phyloP scores from a whole-genome alignment of 2,113 vertebrate species.

The Copsychus sechellarum region DNA sequence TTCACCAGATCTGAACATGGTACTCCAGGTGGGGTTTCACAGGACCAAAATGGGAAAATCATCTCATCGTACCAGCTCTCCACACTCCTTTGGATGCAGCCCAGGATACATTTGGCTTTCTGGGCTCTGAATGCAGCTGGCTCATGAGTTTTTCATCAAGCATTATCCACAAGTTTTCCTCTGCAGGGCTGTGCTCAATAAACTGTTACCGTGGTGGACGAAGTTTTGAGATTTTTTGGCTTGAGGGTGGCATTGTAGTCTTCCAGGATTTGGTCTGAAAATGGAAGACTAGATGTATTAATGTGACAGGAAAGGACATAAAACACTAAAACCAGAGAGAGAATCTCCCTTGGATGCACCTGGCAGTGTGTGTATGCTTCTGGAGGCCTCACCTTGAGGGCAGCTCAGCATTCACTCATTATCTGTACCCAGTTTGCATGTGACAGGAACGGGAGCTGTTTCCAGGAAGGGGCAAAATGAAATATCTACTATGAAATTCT shows the following conservation, averaged over 20 bases:
- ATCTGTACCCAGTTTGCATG: accelerated
- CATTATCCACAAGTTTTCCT: not conserved
- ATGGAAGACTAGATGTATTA: not conserved
- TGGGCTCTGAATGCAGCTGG: not conserved
- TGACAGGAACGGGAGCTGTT: not conserved
- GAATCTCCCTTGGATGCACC: accelerated
- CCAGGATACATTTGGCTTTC: not conserved
- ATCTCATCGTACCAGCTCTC: not conserved
- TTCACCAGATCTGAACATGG: not conserved
- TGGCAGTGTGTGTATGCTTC: not conserved
- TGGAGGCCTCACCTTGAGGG: not conserved
- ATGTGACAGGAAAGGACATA: not conserved
- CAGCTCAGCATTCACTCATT: not conserved
- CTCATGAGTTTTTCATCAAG: not conserved
- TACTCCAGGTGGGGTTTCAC: not conserved
- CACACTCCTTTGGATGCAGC: not conserved
- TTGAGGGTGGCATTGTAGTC: not conserved
- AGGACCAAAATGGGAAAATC: not conserved
- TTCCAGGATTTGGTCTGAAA: not conserved
- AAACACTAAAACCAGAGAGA: not conserved
- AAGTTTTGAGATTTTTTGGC: not conserved
- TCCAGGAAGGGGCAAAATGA: not conserved
- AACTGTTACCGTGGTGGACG: accelerated
- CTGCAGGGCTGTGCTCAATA: not conserved
- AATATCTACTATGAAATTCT: not conserved